phyloP scores from a whole-genome alignment of 2,797 vertebrate genomes.

The Iguana delicatissima region DNA sequence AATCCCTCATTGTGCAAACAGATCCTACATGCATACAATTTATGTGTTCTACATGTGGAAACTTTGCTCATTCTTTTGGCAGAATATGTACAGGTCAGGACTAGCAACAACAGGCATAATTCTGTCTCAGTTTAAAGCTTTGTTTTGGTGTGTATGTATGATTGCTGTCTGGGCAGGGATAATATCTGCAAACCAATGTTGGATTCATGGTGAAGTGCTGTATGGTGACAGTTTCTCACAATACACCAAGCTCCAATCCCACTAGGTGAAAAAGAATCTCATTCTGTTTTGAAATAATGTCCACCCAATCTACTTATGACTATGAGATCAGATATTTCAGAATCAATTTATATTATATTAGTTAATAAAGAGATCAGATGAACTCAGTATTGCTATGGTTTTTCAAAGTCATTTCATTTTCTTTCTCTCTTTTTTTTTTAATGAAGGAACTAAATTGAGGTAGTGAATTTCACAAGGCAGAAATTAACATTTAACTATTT shows the following conservation, averaged over 20 bases:
- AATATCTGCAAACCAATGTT: background rate
- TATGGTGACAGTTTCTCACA: too few relatives aligned
- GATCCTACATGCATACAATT: background rate
- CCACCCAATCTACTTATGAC: background rate
- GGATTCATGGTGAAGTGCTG: background rate
- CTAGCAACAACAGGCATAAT: background rate
- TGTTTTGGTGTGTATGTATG: background rate
- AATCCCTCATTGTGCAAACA: background rate
- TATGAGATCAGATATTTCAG: background rate
- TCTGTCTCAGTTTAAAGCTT: background rate
- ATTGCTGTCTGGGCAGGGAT: background rate
- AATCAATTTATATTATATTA: background rate
- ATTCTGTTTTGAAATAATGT: background rate
- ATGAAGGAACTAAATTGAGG: background rate
- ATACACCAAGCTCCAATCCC: background rate
- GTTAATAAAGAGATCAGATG: conserved; percentile 17
- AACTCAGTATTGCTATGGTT: background rate
- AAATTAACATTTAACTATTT: conserved; percentile 9
- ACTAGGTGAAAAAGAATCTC: background rate
- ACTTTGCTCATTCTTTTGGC: background rate
- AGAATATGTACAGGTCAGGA: too few relatives aligned
- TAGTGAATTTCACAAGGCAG: background rate
- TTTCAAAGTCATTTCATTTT: conserved; percentile 2
- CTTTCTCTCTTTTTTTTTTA: too few relatives aligned
- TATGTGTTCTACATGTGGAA: too few relatives aligned